Conservation (phyloP, 2,888 invertebrate species). For the Ditylenchus weischeri region DNA sequence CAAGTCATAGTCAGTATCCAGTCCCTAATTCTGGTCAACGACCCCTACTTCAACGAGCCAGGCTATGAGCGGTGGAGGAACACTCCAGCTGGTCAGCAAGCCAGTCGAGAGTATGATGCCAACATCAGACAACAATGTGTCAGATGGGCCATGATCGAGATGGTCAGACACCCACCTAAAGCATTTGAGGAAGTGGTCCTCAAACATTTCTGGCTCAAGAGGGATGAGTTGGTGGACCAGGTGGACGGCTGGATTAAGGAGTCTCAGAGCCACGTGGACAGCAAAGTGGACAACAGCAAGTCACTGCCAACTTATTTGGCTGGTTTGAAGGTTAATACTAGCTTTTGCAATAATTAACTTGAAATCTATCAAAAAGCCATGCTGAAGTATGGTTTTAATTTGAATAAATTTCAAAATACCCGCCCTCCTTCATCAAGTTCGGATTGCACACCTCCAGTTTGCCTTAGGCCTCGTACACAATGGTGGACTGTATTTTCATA, state of each 20-base stretch:
- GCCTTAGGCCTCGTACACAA: too few species aligned
- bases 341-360: too few species aligned
- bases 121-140: constrained; percentile 28
- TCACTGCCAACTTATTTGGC: constrained; percentile 7
- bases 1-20: constrained; percentile 55
- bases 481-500: too few species aligned
- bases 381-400: too few species aligned
- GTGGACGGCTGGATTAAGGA: constrained; percentile 52
- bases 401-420: too few species aligned
- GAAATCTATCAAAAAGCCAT: too few species aligned
- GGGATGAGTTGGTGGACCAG: constrained; percentile 82
- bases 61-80: constrained; percentile 61
- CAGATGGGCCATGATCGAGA: constrained; percentile 53
- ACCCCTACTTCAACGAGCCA: constrained; percentile 67
- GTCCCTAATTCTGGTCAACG: constrained; percentile 66
- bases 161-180: constrained; percentile 42
- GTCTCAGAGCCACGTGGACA: constrained; percentile 5
- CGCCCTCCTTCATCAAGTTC: too few species aligned
- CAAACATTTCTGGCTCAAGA: constrained; percentile 89
- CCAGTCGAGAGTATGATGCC: constrained; percentile 53
- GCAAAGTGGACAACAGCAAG: neutral
- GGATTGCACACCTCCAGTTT: too few species aligned
- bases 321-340: constrained; percentile 7
- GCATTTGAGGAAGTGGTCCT: constrained; percentile 75
- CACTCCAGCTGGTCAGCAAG: constrained; percentile 39